Percentiles rank a stretch among this genome's conserved stretches.
These are phyloP conservation scores for Otis tarda DNA, from an alignment of 2,113 vertebrate genomes.

Conservation along the genomic window DNA sequence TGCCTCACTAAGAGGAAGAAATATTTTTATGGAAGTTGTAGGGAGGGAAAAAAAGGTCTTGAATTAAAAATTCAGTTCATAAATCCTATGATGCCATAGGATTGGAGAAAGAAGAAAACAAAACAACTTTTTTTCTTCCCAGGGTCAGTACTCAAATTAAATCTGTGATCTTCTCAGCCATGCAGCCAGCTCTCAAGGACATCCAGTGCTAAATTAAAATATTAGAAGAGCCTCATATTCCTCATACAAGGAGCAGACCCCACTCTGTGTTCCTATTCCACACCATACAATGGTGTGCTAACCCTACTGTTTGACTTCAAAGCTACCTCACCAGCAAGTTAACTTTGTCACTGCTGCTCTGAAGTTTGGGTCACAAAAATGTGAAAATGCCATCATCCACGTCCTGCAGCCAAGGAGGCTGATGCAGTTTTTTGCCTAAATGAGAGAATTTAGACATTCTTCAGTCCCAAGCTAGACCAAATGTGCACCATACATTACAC, in stretches of 20 bases:
- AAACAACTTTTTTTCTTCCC: not conserved
- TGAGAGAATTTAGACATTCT: not conserved
- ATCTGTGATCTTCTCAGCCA: not conserved
- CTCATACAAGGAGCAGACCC: not conserved
- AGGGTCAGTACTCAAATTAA: not conserved
- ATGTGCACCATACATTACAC: not conserved
- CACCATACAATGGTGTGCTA: not conserved
- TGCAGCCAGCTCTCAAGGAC: not conserved
- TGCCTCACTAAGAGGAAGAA: not conserved
- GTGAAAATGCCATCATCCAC: too few species aligned
- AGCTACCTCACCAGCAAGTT: not conserved
- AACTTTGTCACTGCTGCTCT: not conserved
- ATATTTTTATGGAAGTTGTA: not conserved
- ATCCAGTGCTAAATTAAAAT: not conserved
- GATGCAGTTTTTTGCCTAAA: not conserved
- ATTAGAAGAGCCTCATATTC: not conserved
- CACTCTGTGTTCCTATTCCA: not conserved
- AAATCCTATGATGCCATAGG: not conserved
- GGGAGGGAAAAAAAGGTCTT: not conserved
- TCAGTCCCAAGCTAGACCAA: not conserved
- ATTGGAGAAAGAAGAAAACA: not conserved
- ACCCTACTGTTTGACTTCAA: not conserved
- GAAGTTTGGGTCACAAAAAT: not conserved
- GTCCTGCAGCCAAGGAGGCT: not conserved
- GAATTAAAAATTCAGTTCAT: not conserved